Conservation (phyloP, 2,888 invertebrate species). For the Meandrusa payeni region DNA sequence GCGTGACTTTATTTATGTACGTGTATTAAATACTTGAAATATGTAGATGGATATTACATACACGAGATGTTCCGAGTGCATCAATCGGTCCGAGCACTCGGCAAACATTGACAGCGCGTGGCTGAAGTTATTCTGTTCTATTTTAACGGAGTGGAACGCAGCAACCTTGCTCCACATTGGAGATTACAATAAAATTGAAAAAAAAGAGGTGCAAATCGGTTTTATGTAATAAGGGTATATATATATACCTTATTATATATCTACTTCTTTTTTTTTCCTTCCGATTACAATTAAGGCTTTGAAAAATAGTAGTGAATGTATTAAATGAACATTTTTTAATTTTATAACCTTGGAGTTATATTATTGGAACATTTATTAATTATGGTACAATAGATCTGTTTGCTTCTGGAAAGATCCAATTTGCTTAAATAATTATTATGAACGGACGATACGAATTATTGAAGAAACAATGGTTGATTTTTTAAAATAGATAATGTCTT, state of each 20-base stretch:
- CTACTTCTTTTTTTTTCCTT: too few species aligned
- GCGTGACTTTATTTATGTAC: too few species aligned
- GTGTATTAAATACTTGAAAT: too few species aligned
- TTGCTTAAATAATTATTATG: slow-evolving; percentile 6
- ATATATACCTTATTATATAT: too few species aligned
- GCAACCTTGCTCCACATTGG: slow-evolving; percentile 69
- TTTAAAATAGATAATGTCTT: slow-evolving; percentile 8
- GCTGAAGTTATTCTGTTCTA: slow-evolving; percentile 62
- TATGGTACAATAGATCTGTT: too few species aligned
- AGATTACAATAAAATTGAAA: slow-evolving; percentile 63
- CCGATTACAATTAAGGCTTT: slow-evolving; percentile 4
- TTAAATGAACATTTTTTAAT: too few species aligned
- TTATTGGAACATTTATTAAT: too few species aligned
- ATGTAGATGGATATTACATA: neutral
- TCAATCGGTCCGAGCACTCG: slow-evolving; percentile 38
- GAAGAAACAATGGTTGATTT: slow-evolving; percentile 4
- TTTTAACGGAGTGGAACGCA: slow-evolving; percentile 65
- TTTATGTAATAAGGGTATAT: slow-evolving; percentile 27
- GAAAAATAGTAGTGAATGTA: slow-evolving; percentile 1
- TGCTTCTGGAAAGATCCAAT: slow-evolving; percentile 5
- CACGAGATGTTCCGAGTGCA: slow-evolving; percentile 26
- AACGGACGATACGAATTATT: neutral
- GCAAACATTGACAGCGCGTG: slow-evolving; percentile 54
- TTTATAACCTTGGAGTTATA: too few species aligned
- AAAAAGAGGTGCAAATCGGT: slow-evolving; percentile 27